Conservation (phyloP, 2,888 invertebrate genomes). For the Apotomis turbidana region DNA sequence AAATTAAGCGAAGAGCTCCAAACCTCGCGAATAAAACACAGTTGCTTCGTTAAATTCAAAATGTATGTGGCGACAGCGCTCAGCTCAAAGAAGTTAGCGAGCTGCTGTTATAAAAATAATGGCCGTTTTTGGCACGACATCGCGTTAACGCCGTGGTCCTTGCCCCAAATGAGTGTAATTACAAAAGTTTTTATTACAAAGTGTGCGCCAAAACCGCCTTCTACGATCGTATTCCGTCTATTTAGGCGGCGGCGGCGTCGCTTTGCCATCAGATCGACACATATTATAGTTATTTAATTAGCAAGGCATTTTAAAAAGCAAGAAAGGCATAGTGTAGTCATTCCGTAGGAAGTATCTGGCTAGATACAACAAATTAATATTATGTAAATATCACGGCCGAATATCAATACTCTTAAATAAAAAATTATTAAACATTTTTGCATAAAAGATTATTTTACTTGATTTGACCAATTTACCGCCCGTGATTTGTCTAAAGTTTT, state of each 20-base stretch:
- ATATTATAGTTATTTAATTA: slow-evolving; percentile 3
- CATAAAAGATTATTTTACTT: too few species aligned
- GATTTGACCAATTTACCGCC: too few species aligned
- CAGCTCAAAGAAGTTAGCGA: slow-evolving; percentile 55
- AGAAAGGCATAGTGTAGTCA: neutral
- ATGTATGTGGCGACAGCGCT: slow-evolving; percentile 44
- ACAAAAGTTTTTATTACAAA: slow-evolving; percentile 82
- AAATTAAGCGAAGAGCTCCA: slow-evolving; percentile 19
- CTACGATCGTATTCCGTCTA: slow-evolving; percentile 59
- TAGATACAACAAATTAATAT: too few species aligned
- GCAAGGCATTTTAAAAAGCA: neutral
- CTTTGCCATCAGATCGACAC: neutral
- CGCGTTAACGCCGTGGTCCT: slow-evolving; percentile 75
- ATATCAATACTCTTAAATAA: too few species aligned
- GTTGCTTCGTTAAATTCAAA: slow-evolving; percentile 41
- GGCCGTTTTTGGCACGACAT: slow-evolving; percentile 79
- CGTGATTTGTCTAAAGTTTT: too few species aligned
- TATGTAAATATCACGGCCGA: too few species aligned
- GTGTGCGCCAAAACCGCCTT: slow-evolving; percentile 76
- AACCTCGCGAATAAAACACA: slow-evolving; percentile 33
- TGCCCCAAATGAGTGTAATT: slow-evolving; percentile 80
- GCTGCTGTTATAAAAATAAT: slow-evolving; percentile 74
- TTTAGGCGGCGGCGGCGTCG: slow-evolving; percentile 29
- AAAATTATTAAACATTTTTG: too few species aligned
- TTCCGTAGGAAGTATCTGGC: too few species aligned